These are phyloP conservation scores for Limosa lapponica DNA, from an alignment of 2,797 vertebrate species.

Conservation along the genomic window DNA sequence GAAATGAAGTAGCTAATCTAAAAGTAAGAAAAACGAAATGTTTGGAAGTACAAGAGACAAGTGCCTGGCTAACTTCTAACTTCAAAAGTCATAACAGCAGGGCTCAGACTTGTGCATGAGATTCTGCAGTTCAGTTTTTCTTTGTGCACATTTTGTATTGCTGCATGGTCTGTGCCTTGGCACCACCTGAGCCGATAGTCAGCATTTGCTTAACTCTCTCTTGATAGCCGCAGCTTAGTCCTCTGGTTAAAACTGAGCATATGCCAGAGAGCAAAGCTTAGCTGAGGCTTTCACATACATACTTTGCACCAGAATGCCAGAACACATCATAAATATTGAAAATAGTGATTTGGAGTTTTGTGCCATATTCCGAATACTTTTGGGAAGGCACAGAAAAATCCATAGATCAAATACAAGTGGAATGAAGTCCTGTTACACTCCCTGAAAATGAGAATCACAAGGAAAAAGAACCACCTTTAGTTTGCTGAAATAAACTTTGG, in stretches of 20 bases:
- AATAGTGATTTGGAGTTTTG: not conserved
- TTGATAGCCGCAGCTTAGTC: not conserved
- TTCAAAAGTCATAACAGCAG: not conserved
- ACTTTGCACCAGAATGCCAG: not conserved
- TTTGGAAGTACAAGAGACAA: not conserved
- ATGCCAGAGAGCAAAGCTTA: not conserved
- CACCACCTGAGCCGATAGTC: not conserved
- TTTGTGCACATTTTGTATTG: not conserved
- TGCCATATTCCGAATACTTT: not conserved
- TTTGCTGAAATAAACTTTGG: not conserved
- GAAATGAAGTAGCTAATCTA: not conserved
- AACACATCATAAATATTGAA: not conserved
- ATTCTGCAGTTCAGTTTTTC: not conserved
- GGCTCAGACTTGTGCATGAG: not conserved
- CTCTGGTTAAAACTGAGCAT: not conserved
- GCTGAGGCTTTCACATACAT: not conserved
- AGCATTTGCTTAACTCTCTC: not conserved
- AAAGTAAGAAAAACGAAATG: not conserved
- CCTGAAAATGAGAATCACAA: not conserved
- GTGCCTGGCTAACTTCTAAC: not conserved
- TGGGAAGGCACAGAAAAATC: not conserved
- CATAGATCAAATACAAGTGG: not conserved
- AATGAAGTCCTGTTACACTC: not conserved
- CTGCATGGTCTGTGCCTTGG: not conserved
- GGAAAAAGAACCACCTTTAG: not conserved